Base-by-base conservation (phyloP, 2,113 vertebrate genomes). In the Butorides virescens region DNA sequence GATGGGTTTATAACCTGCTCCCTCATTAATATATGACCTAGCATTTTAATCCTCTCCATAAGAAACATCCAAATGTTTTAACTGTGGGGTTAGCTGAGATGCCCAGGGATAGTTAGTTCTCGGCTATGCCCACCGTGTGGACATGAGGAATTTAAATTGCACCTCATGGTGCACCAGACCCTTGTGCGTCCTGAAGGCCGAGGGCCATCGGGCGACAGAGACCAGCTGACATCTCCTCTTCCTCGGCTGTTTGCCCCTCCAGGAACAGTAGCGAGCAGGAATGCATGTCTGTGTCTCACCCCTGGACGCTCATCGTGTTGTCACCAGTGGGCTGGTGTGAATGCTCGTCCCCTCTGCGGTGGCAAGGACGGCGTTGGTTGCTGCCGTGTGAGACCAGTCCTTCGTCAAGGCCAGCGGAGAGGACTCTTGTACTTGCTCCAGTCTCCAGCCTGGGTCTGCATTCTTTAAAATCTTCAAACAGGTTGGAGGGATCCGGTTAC, bases 221-320 rank as follows among this genome's bases (percentile, higher is more conserved):
- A 66, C 19, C 76, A 86, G 83, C 78, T 59, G 65, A 37, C 46
- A 19, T 3, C 26, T 27, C 66, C 42, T 34, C 12, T 19, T 85
- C 34, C 71, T 79, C 5, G 1, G 52, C 66, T 34, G 5, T 46
- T 34, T 27, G 29, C 5, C 34, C 22, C n/a, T 46, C 46, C 17
- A 16, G 78, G 53, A 37, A 36, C 37, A 37, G 70, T 5, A 32
- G 36, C 10, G 13, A 1, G 1, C 8, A 8, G 25, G 19, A 55
- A 23, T 21, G 18, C 0, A 2, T 18, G 12, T 34, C 27, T 0
- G 0, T n/a, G 11, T 20, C 39, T 56, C 1, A 0, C 5, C 34
- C 21, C 47, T n/a, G 26, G 34, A 2, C 39, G 83, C 42, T 87
- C 34, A 3, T 19, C 0, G 5, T 0, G 5, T 8, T 34, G 50